Evolutionary conservation across 2,113 vertebrate genomes (phyloP), one percentile per base, ranked within the genome.

Genomic region (Pyrgilauda ruficollis): DNA sequence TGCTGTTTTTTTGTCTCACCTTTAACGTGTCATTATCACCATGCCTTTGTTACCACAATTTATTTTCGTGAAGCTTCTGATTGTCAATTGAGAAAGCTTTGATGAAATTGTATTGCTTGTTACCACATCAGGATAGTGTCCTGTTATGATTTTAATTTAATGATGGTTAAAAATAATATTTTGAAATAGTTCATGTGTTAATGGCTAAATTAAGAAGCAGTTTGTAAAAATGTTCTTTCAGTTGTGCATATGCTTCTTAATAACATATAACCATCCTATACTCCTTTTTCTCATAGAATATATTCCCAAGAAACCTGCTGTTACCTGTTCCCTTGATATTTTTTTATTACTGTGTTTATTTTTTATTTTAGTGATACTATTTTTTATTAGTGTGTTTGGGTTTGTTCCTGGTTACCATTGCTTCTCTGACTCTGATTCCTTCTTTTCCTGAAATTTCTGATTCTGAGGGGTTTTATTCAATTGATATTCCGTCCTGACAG

Each of bases 401-500:
- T 62, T 82, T 68, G 13, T 86, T 78, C 23, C 7, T 4, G 15
- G 27, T 26, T 43, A 44, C 52, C 7, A 14, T 49, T 62, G 22
- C 46, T 90, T 58, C 26, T 76, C 30, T 83, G 21, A 12, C 8
- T 30, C 39, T 68, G 61, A 23, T 76, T 72, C 8, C 33, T 63
- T 53, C 8, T 59, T 79, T 50, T 72, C 21, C 49, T 68, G 58
- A 86, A 72, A 91, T 68, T 89, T 80, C 49, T 70, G 19, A 24
- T 43, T 70, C 56, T 63, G 44, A 37, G 19, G 7, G 9, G 5
- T 76, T 83, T 79, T 55, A 22, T 68, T 75, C 26, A 59, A 67
- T 37, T 55, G 4, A 6, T 24, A 49, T 85, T 84, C 5, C 4
- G 35, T 26, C 18, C 10, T 81, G 39, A 43, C 0, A 0, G 6